A percentile compares a stretch with the other conserved stretches of the same genome.
phyloP scores from a whole-genome alignment of 2,888 invertebrate genomes.

The Drosophila infuscata region DNA sequence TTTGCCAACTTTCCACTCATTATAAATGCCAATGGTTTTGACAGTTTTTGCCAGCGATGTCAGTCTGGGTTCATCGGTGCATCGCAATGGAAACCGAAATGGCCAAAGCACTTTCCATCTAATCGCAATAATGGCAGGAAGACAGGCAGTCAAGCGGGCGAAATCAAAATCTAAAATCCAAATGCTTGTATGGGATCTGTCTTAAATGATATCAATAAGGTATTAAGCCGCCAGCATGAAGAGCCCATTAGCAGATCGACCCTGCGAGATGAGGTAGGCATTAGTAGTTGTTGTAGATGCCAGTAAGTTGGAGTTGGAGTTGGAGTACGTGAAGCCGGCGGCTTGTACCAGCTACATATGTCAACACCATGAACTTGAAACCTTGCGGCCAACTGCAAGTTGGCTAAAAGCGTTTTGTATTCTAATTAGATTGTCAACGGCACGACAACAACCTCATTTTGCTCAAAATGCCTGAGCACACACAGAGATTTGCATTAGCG shows the following conservation, averaged over 20 bases:
- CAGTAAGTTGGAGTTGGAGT: slow-evolving; percentile 1
- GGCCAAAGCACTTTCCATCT: slow-evolving; percentile 44
- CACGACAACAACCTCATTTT: slow-evolving; percentile 84
- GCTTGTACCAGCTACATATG: slow-evolving; percentile 66
- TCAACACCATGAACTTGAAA: slow-evolving; percentile 81
- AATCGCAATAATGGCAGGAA: slow-evolving; percentile 54
- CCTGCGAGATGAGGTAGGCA: slow-evolving; percentile 7
- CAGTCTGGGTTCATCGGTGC: slow-evolving; percentile 62
- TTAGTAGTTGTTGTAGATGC: not conserved
- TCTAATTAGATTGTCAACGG: slow-evolving; percentile 84
- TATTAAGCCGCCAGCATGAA: slow-evolving; percentile 41
- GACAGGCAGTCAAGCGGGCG: slow-evolving; percentile 26
- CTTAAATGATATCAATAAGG: slow-evolving; percentile 61
- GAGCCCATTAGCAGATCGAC: slow-evolving; percentile 46
- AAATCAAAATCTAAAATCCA: slow-evolving; percentile 37
- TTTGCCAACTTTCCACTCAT: slow-evolving; percentile 72
- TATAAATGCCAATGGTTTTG: slow-evolving; percentile 67
- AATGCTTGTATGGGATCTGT: slow-evolving; percentile 35
- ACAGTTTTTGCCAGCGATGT: slow-evolving; percentile 47
- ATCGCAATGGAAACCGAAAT: slow-evolving; percentile 45
- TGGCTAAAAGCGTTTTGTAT: slow-evolving; percentile 80
- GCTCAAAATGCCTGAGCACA: slow-evolving; percentile 69
- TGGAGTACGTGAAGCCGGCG: slow-evolving; percentile 9
- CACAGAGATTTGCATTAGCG: slow-evolving; percentile 79
- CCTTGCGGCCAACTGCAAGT: slow-evolving; percentile 41